Base-by-base conservation (phyloP, 2,888 invertebrate species). In the Stenichneumon culpator region DNA sequence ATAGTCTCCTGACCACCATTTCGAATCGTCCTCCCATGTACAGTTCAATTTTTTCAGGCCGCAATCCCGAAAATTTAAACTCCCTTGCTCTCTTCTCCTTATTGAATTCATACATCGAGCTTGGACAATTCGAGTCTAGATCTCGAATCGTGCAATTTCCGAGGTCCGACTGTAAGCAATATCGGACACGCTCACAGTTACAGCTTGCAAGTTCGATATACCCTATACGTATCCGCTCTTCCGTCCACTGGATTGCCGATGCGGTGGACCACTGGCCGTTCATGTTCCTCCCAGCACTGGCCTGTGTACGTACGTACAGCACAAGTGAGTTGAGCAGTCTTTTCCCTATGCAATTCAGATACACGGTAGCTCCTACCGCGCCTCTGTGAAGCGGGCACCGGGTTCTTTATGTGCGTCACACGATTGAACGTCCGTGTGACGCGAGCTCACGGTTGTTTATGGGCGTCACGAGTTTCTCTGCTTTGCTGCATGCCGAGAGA, bases 381-480 rank as follows among this genome's bases (percentile, higher is more conserved):
- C 44, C 44, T 63, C 25, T 44, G 73, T 60, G 73, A 28, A 63
- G 16, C 11, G 60, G 6, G 73, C 25, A 60, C 22, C 68, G 11
- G 25, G 68, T 81, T 79, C 78, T 81, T 84, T 81, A 81, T 74
- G 84, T 44, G 68, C 84, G 84, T 81, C 84, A 84, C 84, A 81
- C 73, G 81, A 74, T 73, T 78, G 63, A 77, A 63, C 57, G 69
- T 72, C 70, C 78, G 65, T 78, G 84, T 84, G 84, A 78, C 32
- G 81, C 63, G 69, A 80, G 52, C 72, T 39, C 73, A 50, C 68
- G 65, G 81, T 84, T 82, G 79, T 84, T 82, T 82, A 84, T 84
- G 84, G 82, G 54, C 65, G 81, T 81, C 81, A 81, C 81, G 81
- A 80, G 72, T 60, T 80, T 50, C 72, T 77, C 68, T 36, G 60